Evolutionary conservation across 64 coral and sea anemone species (phyloP).

Genomic region (Dendronephthya gigantea): DNA sequence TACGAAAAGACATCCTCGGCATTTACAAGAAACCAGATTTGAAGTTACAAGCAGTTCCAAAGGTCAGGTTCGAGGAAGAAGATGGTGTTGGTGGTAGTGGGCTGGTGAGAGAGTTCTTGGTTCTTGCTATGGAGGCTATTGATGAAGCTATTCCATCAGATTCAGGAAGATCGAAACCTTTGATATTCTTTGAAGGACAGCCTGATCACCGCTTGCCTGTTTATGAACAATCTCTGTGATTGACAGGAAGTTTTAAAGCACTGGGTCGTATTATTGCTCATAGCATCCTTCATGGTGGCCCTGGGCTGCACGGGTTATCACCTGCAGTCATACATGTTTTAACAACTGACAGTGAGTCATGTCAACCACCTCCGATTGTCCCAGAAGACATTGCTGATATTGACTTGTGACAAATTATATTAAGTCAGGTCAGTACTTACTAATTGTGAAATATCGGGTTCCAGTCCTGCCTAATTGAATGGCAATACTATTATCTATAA

Average conservation of each 20-base stretch:
- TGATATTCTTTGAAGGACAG: slow-evolving; percentile 29
- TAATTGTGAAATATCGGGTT: too few species aligned
- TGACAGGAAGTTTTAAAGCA: slow-evolving; percentile 24
- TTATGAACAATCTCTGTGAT: background rate
- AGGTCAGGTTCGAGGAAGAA: slow-evolving; percentile 23
- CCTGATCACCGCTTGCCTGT: slow-evolving; percentile 3
- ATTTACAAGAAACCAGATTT: slow-evolving; percentile 5
- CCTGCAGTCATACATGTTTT: background rate
- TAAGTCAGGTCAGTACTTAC: too few species aligned
- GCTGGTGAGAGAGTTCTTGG: slow-evolving; percentile 6
- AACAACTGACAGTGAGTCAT: background rate
- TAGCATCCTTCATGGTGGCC: background rate
- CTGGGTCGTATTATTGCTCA: slow-evolving; percentile 11
- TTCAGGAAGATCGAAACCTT: background rate
- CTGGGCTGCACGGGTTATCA: background rate
- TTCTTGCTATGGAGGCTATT: background rate
- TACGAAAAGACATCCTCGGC: background rate
- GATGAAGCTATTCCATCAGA: background rate
- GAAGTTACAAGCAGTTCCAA: background rate
- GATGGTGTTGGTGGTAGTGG: slow-evolving; percentile 17
- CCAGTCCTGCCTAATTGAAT: too few species aligned
- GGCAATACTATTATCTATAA: too few species aligned
- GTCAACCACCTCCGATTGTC: background rate
- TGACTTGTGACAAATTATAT: too few species aligned
- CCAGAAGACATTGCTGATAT: slow-evolving; percentile 17